Base-by-base conservation (phyloP, 2,888 invertebrate genomes). In the Rhagonycha lutea region DNA sequence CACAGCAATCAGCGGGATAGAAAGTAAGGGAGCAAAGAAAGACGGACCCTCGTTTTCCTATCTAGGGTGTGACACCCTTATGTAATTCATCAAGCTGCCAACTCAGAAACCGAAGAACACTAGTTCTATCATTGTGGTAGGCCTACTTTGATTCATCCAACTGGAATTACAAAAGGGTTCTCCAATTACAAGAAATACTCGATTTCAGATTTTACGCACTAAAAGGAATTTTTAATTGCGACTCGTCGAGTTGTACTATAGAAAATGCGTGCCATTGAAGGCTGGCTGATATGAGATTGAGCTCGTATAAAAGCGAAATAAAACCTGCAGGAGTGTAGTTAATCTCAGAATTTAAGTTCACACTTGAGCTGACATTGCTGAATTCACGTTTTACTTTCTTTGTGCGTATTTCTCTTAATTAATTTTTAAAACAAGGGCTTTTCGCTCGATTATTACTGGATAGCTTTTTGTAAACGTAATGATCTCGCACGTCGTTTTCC, bases 1-100 rank as follows among this genome's bases (percentile, higher is more conserved):
- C 78, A 65, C 63, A 71, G 78, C 75, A 73, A 75, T 77, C 75
- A 72, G 73, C 78, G 77, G 72, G 75, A 72, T 75, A 70, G 78
- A 75, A 76, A 76, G 74, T 71, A 74, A 65, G 75, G 71, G 73
- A 75, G 78, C 71, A 74, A 75, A 75, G 72, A 75, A 73, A 75
- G 71, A 70, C 73, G 78, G 73, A 75, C 75, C 79, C 78, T 75
- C 78, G 75, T 73, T 74, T 72, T 72, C 76, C 75, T 72, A 67
- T 70, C 71, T 77, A 71, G 78, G 78, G 78, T 77, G 73, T 70
- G 74, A 77, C 78, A 77, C 78, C 78, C 78, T 75, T 74, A 61
- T 76, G 76, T 77, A 78, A 77, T 78, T 78, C 78, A 78, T 78
- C 78, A 78, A 75, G 78, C 75, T 78, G 78, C 75, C 78, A 78